phyloP scores from a whole-genome alignment of 1,140 invertebrate genomes.

The Armadillidium nasatum region DNA sequence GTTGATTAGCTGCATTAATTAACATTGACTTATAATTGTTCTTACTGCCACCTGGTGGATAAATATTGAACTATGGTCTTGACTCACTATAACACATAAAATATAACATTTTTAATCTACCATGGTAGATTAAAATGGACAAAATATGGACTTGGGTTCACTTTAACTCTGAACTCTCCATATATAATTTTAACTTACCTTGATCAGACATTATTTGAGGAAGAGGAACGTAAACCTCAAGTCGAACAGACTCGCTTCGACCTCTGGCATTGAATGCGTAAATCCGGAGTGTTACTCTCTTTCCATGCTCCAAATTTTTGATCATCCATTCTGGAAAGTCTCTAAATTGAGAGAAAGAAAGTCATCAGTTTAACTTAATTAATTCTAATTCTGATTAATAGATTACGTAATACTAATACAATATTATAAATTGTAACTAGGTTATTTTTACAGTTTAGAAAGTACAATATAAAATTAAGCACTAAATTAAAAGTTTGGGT shows the following conservation, averaged over 20 bases:
- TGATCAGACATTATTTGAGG: constrained; percentile 2
- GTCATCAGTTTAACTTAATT: constrained; percentile 57
- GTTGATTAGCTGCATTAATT: too few relatives aligned
- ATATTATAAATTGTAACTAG: neutral
- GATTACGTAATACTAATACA: constrained; percentile 64
- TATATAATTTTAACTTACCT: neutral
- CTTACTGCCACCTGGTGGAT: too few relatives aligned
- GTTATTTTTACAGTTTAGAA: constrained; percentile 62
- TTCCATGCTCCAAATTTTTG: constrained; percentile 22
- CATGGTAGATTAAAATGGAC: too few relatives aligned
- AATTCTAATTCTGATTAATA: constrained; percentile 57
- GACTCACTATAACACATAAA: too few relatives aligned
- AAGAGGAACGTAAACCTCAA: constrained; percentile 27
- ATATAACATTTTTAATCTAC: too few relatives aligned
- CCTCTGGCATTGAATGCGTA: constrained; percentile 30
- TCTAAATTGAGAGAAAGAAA: constrained; percentile 58
- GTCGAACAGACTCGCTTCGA: constrained; percentile 48
- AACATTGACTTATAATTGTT: too few relatives aligned
- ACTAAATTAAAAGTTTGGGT: too few relatives aligned
- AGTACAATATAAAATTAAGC: neutral
- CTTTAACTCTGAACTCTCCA: too few relatives aligned
- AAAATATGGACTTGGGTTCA: too few relatives aligned
- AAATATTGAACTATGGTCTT: too few relatives aligned
- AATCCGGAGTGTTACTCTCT: constrained; percentile 18
- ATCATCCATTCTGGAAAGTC: constrained; percentile 39